Conservation (phyloP, 2,797 vertebrate species). For the Gila robusta region DNA sequence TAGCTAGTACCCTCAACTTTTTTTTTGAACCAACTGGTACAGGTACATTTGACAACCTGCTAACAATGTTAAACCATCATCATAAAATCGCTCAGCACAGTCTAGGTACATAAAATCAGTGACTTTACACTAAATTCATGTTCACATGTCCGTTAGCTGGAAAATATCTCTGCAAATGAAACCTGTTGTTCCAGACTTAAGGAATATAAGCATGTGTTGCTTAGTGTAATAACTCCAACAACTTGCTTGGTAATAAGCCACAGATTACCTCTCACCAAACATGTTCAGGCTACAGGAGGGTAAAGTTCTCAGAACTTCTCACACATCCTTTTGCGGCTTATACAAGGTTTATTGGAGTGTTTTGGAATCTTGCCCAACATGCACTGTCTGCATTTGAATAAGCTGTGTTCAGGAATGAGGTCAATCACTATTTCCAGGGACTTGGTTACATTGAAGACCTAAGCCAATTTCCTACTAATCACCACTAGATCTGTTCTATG, state of each 20-base stretch:
- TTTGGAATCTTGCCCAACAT: neutral
- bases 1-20: neutral
- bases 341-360: neutral
- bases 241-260: neutral
- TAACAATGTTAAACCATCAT: neutral
- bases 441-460: neutral
- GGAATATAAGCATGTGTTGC: neutral
- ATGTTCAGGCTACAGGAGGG: slow-evolving; percentile 1
- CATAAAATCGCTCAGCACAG: neutral
- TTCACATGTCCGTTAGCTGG: neutral
- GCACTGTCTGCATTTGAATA: slow-evolving; percentile 6
- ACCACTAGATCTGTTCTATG: slow-evolving; percentile 3
- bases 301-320: neutral
- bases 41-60: neutral
- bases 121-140: neutral
- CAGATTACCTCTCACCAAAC: neutral
- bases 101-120: neutral
- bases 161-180: neutral
- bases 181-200: neutral
- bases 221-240: neutral
- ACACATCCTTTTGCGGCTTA: neutral
- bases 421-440: slow-evolving; percentile 28
- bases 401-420: slow-evolving; percentile 5
- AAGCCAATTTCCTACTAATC: slow-evolving; percentile 30
- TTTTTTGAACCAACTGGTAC: neutral